Base-by-base conservation (phyloP, 1,140 invertebrate species). In the Drosophila nigrodunni region DNA sequence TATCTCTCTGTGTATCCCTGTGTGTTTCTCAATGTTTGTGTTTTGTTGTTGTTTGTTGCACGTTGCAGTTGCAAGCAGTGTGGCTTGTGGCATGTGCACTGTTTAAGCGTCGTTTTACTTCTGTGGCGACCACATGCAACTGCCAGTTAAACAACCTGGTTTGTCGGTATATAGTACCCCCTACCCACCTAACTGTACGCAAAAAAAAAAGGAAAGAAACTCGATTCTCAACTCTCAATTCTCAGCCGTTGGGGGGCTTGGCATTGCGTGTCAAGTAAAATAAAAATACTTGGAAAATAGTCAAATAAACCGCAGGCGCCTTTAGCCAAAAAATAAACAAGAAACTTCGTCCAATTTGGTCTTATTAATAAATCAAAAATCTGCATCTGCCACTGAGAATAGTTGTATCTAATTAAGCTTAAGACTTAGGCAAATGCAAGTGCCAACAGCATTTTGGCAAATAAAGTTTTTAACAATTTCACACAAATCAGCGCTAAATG, bases 401-500 rank as follows among this genome's bases (percentile, higher is more conserved):
- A 30, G 25, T 71, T 61, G 71, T n/a, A 69, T 69, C 57, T 74
- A 74, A 74, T 74, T 74, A 69, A 74, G 57, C 41, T 41, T 8
- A 54, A 57, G 25, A 41, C 8, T n/a, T 41, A 30, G 41, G 18
- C 41, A 47, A 41, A 44, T 50, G 15, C 46, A 43, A 54, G 21
- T 44, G 11, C 18, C 10, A 15, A 47, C 44, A 47, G 44, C 50
- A 54, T 34, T 30, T 54, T 65, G 49, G 39, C 50, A 35, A 43
- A 76, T 60, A 30, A 18, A 47, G 47, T 72, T 59, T 65, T 54
- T 66, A 58, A 68, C 67, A 89, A 89, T 89, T 89, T 89, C 81
- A 89, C 85, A 89, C 85, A 89, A 89, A 89, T 89, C 85, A 89
- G 80, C 85, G 74, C 79, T 81, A 89, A 89, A 89, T 89, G 85